Percentiles rank a stretch among this genome's conserved stretches.
Conservation (phyloP, 2,113 vertebrate genomes). For the Anser cygnoides region DNA sequence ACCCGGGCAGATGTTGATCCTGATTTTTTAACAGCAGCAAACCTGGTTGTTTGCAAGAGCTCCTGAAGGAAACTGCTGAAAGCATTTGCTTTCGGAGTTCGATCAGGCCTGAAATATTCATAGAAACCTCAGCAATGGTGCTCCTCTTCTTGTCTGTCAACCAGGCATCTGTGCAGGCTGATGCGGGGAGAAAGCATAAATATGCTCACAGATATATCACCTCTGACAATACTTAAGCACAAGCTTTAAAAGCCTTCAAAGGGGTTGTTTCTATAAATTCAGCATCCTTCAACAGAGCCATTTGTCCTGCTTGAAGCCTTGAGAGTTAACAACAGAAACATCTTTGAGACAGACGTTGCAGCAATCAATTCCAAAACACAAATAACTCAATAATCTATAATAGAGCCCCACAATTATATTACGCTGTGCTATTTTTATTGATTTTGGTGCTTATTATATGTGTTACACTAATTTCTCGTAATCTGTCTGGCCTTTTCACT, state of each 20-base stretch:
- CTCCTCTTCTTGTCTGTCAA: conserved; percentile 28
- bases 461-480: conserved; percentile 13
- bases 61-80: conserved; percentile 13
- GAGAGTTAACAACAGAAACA: conserved; percentile 28
- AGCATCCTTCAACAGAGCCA: not conserved
- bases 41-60: conserved; percentile 15
- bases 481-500: not conserved
- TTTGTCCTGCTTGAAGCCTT: conserved; percentile 18
- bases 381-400: conserved; percentile 17
- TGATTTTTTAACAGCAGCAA: conserved; percentile 31
- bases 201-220: not conserved
- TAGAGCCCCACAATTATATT: conserved; percentile 19
- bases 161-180: not conserved
- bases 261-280: not conserved
- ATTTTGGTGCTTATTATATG: not conserved
- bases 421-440: conserved; percentile 11
- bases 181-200: not conserved
- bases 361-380: conserved; percentile 8
- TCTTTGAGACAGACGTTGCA: conserved; percentile 7
- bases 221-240: conserved; percentile 47
- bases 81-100: conserved; percentile 30
- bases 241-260: conserved; percentile 34
- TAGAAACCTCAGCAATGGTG: conserved; percentile 14
- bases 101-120: conserved; percentile 56
- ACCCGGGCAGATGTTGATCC: conserved; percentile 54